Conservation (phyloP, 2,888 invertebrate genomes). For the Plebejus anna region DNA sequence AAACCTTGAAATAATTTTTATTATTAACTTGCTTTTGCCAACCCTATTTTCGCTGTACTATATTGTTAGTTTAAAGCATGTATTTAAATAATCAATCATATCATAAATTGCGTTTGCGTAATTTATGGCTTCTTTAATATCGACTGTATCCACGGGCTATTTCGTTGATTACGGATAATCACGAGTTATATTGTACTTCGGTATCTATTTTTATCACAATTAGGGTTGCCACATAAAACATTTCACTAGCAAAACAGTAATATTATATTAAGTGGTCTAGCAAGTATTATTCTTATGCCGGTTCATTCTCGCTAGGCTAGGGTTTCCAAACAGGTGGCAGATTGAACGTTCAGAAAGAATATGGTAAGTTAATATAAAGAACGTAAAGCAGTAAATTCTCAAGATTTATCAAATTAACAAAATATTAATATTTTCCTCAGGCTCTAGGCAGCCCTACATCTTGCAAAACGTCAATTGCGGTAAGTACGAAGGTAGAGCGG, state of each 20-base stretch:
- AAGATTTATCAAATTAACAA: too few relatives aligned
- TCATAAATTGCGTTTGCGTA: conserved; percentile 14
- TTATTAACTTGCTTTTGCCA: background rate
- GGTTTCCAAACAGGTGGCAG: too few relatives aligned
- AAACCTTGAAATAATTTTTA: background rate
- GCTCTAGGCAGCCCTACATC: conserved; percentile 29
- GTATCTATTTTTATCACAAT: conserved; percentile 8
- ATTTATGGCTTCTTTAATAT: conserved; percentile 21
- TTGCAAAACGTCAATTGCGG: conserved; percentile 31
- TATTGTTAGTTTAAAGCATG: background rate
- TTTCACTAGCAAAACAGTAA: background rate
- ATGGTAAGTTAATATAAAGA: too few relatives aligned
- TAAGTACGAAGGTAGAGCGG: conserved; percentile 38
- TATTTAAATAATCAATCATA: conserved; percentile 25
- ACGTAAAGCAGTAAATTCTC: too few relatives aligned
- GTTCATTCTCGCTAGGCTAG: too few relatives aligned
- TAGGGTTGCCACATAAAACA: conserved; percentile 7
- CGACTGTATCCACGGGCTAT: conserved; percentile 25
- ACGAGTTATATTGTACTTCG: conserved; percentile 33
- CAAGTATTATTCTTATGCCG: background rate
- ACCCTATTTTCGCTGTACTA: background rate
- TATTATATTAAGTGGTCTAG: background rate
- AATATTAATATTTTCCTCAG: conserved; percentile 16
- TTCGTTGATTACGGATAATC: conserved; percentile 37
- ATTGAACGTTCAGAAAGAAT: too few relatives aligned